Percentiles rank a stretch among this genome's conserved stretches.
Conservation (phyloP, 2,888 invertebrate species). For the Crepidodera aurea region DNA sequence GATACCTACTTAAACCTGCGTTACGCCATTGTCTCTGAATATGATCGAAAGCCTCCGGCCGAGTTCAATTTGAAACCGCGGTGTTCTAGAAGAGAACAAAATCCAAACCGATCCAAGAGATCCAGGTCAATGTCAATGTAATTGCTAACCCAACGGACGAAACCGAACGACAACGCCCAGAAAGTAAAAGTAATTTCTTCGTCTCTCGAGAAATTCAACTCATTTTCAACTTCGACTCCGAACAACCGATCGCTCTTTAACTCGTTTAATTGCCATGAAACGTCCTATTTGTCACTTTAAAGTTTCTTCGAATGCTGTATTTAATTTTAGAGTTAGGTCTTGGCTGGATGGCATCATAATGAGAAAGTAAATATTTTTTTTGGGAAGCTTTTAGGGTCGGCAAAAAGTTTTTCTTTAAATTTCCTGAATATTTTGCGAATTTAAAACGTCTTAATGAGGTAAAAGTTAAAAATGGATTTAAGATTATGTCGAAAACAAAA, state of each 20-base stretch:
- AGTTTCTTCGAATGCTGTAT: neutral
- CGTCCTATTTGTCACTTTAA: neutral
- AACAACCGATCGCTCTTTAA: neutral
- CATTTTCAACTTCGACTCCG: neutral
- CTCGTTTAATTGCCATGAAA: neutral
- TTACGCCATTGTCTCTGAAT: neutral
- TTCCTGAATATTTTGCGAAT: too few relatives aligned
- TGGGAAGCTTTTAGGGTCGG: too few relatives aligned
- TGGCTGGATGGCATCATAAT: neutral
- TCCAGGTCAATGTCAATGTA: constrained; percentile 23
- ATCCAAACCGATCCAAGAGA: neutral
- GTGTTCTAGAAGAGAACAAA: neutral
- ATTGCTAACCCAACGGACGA: neutral
- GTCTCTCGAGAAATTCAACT: constrained; percentile 3
- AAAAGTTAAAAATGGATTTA: too few relatives aligned
- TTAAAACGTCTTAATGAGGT: too few relatives aligned
- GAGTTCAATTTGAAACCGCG: neutral
- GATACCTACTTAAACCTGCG: too few relatives aligned
- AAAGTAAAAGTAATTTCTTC: constrained; percentile 22
- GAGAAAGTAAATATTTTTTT: neutral
- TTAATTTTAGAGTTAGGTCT: neutral
- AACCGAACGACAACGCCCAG: constrained; percentile 1
- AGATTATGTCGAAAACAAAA: too few relatives aligned
- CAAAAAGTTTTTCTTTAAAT: too few relatives aligned
- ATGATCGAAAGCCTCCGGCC: neutral